phyloP scores from a whole-genome alignment of 2,888 invertebrate genomes.

The Sphaeridia pumilis region DNA sequence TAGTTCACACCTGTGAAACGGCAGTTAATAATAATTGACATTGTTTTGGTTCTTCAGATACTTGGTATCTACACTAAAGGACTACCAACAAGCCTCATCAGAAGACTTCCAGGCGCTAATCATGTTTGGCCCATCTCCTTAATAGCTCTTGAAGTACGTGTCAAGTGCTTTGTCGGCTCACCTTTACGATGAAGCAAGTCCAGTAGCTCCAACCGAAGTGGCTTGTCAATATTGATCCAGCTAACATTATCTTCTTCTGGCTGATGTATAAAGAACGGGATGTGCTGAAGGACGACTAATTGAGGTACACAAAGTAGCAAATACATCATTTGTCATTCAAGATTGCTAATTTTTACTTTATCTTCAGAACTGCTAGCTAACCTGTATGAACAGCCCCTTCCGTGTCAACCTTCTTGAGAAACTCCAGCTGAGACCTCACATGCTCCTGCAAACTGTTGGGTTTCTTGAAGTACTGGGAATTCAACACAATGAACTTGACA shows the following conservation, averaged over 20 bases:
- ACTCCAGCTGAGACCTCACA: conserved; percentile 38
- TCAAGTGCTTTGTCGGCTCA: no score
- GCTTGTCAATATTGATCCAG: conserved; percentile 40
- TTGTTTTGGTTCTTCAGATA: no score
- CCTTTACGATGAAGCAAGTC: conserved; percentile 40
- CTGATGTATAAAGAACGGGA: conserved; percentile 41
- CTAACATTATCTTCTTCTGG: conserved; percentile 38
- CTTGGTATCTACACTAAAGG: no score
- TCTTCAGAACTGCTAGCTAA: background rate
- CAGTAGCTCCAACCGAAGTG: conserved; percentile 38
- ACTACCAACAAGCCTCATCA: no score
- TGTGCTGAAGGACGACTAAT: conserved; percentile 42
- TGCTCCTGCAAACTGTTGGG: conserved; percentile 32
- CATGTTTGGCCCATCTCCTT: no score
- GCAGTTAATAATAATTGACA: conserved; percentile 7
- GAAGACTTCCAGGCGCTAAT: no score
- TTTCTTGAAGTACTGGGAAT: conserved; percentile 42
- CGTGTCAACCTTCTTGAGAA: conserved; percentile 37
- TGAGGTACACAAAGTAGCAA: background rate
- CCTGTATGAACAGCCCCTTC: conserved; percentile 10
- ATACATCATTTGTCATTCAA: background rate
- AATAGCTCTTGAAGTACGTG: no score
- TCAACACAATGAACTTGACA: conserved; percentile 42
- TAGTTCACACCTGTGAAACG: conserved; percentile 39
- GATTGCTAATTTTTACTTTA: no score